Evolutionary conservation across 2,888 invertebrate genomes (phyloP).

Genomic region (Drepana falcataria): DNA sequence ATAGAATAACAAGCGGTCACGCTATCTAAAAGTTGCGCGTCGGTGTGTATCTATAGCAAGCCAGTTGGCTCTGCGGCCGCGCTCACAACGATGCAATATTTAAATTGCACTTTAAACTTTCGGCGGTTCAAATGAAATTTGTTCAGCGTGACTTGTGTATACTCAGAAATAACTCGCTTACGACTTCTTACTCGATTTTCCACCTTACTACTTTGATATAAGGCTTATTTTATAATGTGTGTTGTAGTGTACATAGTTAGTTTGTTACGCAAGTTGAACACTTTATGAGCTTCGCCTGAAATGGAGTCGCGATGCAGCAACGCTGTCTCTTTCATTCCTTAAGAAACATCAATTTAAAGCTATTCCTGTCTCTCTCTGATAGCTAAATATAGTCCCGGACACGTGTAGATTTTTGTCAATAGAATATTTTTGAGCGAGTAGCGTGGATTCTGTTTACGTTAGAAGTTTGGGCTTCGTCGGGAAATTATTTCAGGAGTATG

Average conservation of each 20-base stretch:
- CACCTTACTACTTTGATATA: conserved; percentile 11
- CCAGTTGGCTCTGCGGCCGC: conserved; percentile 31
- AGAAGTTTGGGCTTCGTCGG: not conserved
- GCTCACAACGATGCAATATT: conserved; percentile 42
- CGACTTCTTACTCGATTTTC: conserved; percentile 8
- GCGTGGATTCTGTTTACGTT: not conserved
- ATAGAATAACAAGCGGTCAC: no score
- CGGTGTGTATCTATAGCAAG: conserved; percentile 7
- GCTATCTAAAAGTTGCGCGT: not conserved
- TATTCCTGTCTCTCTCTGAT: conserved; percentile 31
- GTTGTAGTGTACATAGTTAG: conserved; percentile 21
- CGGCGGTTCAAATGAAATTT: conserved; percentile 67
- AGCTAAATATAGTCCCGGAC: conserved; percentile 33
- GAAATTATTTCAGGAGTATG: no score
- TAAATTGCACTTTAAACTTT: conserved; percentile 66
- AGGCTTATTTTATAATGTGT: conserved; percentile 10
- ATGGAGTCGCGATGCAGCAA: conserved; percentile 59
- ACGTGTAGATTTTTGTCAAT: conserved; percentile 45
- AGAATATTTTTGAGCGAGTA: conserved; percentile 31
- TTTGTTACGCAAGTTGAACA: conserved; percentile 20
- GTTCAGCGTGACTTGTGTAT: conserved; percentile 48
- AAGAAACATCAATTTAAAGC: conserved; percentile 6
- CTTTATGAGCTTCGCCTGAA: conserved; percentile 53
- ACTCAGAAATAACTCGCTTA: conserved; percentile 52
- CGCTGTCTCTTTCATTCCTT: conserved; percentile 32